A percentile compares a stretch with the other conserved stretches of the same genome.
Conservation (phyloP, 2,113 vertebrate species). For the Nycticryphes semicollaris region DNA sequence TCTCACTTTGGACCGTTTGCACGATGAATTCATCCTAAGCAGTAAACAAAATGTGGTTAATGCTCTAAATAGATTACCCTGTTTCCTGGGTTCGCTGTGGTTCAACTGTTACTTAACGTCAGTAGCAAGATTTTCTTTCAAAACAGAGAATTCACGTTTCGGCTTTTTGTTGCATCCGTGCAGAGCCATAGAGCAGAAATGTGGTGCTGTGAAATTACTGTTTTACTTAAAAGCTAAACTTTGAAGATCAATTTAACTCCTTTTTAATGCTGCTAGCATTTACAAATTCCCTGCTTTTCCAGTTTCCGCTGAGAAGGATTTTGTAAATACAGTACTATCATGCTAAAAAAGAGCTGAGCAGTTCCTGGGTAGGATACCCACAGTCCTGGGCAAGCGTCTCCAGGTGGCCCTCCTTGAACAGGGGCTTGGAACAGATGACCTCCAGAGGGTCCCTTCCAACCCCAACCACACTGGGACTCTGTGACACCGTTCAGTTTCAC, state of each 20-base stretch:
- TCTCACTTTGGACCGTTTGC: conserved; percentile 56
- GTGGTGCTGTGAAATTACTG: not conserved
- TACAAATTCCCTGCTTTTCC: not conserved
- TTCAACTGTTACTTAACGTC: conserved; percentile 3
- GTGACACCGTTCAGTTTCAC: not conserved
- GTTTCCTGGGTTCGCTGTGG: conserved; percentile 22
- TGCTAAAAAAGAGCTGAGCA: not conserved
- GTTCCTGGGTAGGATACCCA: not conserved
- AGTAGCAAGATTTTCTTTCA: not conserved
- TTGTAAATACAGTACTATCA: not conserved
- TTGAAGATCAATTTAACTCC: not conserved
- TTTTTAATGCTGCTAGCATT: not conserved
- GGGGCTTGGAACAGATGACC: not conserved
- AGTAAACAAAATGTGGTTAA: conserved; percentile 70
- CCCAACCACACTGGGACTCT: not conserved
- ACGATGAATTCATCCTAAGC: conserved; percentile 68
- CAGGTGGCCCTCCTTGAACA: not conserved
- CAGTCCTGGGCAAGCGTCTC: not conserved
- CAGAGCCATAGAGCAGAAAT: not conserved
- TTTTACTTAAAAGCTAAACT: not conserved
- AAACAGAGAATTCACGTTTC: not conserved
- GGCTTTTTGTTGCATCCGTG: not conserved
- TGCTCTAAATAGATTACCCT: conserved; percentile 57
- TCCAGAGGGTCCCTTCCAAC: not conserved
- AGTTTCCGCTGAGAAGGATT: not conserved